Conservation (phyloP, 1,140 invertebrate genomes). For the Drosophila kepulauana region DNA sequence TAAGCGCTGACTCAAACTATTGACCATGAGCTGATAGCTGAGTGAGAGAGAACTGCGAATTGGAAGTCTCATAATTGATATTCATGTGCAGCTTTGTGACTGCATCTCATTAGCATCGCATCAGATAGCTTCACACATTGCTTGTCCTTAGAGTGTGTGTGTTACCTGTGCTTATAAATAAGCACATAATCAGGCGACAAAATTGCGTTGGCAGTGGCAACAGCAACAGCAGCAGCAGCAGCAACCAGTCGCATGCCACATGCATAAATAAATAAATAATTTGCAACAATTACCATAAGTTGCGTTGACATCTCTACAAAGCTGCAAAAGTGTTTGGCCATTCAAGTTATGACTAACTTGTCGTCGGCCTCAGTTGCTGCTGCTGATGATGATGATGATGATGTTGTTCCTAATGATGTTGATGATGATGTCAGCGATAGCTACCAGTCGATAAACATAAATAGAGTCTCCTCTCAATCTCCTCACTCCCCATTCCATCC, state of each 20-base stretch:
- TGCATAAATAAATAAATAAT: conserved; percentile 83
- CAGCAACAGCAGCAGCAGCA: conserved; percentile 7
- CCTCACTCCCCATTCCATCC: not conserved
- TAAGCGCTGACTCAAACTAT: not conserved
- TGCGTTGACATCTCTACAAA: conserved; percentile 67
- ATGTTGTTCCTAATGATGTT: conserved; percentile 35
- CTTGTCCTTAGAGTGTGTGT: conserved; percentile 45
- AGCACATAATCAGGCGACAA: conserved; percentile 81
- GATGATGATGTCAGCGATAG: conserved; percentile 74
- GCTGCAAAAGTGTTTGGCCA: conserved; percentile 23
- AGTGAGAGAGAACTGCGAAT: not conserved
- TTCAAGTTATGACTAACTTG: conserved; percentile 69
- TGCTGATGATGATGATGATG: conserved; percentile 57
- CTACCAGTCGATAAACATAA: conserved; percentile 79
- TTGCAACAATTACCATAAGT: conserved; percentile 81
- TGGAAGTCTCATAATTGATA: conserved; percentile 62
- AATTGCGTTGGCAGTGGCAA: conserved; percentile 31
- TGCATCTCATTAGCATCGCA: conserved; percentile 76
- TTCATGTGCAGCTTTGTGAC: conserved; percentile 68
- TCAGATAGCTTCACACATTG: conserved; percentile 7
- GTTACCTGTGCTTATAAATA: conserved; percentile 72
- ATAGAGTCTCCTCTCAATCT: conserved; percentile 32
- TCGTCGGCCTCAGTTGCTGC: conserved; percentile 8
- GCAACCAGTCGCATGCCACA: conserved; percentile 26
- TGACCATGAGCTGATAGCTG: conserved; percentile 1